Evolutionary conservation across 2,888 invertebrate species (phyloP).

Genomic region (Thecophora atra): DNA sequence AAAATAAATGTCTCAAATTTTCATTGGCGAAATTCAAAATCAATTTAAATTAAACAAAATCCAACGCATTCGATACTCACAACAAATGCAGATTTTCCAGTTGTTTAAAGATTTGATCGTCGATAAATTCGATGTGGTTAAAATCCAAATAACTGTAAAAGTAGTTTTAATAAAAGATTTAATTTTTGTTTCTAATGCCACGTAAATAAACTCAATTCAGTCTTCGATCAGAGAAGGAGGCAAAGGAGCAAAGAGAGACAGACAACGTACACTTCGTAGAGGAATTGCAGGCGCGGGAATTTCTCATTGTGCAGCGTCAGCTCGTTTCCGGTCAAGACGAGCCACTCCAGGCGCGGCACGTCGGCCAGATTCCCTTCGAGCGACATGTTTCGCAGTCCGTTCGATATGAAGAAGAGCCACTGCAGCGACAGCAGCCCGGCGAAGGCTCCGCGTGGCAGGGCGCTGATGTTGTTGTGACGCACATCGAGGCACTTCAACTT

Average conservation of each 20-base stretch:
- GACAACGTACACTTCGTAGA: constrained; percentile 66
- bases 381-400: constrained; percentile 65
- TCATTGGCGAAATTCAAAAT: too few relatives aligned
- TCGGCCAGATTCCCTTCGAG: constrained; percentile 64
- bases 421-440: constrained; percentile 64
- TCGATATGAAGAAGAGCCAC: constrained; percentile 67
- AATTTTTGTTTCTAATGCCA: too few relatives aligned
- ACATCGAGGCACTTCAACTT: constrained; percentile 58
- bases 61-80: constrained; percentile 61
- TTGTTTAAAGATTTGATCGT: constrained; percentile 65
- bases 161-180: background rate
- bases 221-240: too few relatives aligned
- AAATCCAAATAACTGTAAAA: constrained; percentile 64
- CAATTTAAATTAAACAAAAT: too few relatives aligned
- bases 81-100: constrained; percentile 66
- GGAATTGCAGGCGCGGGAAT: constrained; percentile 66
- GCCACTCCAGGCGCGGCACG: constrained; percentile 64
- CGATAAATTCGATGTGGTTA: constrained; percentile 67
- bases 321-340: constrained; percentile 68
- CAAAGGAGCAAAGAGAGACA: too few relatives aligned
- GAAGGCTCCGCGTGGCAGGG: constrained; percentile 64
- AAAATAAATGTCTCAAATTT: too few relatives aligned
- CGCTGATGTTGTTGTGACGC: constrained; percentile 57
- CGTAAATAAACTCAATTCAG: too few relatives aligned
- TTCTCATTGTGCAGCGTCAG: constrained; percentile 65